Evolutionary conservation across 2,113 vertebrate genomes (phyloP), one percentile per base, ranked within the genome.

Genomic region (Candoia aspera): DNA sequence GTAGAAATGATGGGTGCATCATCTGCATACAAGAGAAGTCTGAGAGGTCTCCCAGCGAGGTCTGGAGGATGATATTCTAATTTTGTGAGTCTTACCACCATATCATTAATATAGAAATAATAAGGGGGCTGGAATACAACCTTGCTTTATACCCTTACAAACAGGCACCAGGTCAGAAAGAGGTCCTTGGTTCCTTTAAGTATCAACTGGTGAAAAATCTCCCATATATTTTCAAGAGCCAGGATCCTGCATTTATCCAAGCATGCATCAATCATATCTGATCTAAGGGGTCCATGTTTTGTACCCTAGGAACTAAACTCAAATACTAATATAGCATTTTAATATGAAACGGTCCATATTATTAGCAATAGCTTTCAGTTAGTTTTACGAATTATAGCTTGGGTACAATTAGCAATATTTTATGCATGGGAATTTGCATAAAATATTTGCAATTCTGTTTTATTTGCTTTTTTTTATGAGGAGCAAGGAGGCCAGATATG

Each of bases 401-500:
- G 92, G 92, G 4, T 8, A 0, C 33, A 91, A 93, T 94, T 54
- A 94, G 57, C 62, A 94, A 57, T 91, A 68, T 10, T 53, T 90
- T 58, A 4, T 1, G 46, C 87, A 92, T 57, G 92, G 62, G n/a
- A 92, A 93, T 95, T 73, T 79, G 90, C 92, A 92, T 92, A 64
- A 54, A 89, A 79, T 90, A 37, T 92, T 92, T 88, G 91, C 91
- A 59, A n/a, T 58, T 68, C 92, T 90, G 49, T 90, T 95, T 79
- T 84, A 0, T 93, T 92, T 2, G 0, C 59, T 94, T 93, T 55
- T 55, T 91, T 64, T 11, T 58, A 73, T 88, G 93, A 95, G 87
- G 90, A 92, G 83, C 83, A 87, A 59, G 57, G 53, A 23, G 91
- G 83, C 90, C 95, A 96, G 93, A 91, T 64, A 86, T 94, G 93